A percentile compares a stretch with the other conserved stretches of the same genome.
These are phyloP conservation scores for Nothoprocta pentlandii DNA, from an alignment of 2,113 vertebrate species.

Conservation along the genomic window DNA sequence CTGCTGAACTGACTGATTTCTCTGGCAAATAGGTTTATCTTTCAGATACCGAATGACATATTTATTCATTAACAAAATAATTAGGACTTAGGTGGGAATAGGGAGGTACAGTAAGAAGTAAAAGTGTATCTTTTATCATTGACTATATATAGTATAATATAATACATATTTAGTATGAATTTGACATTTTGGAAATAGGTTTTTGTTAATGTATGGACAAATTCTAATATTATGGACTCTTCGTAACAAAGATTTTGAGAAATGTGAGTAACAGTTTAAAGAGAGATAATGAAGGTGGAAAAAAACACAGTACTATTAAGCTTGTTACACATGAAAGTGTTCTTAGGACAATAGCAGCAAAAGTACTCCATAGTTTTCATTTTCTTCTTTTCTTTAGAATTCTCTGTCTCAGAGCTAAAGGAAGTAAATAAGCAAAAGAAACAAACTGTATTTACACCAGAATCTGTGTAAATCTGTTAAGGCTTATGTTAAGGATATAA, in stretches of 20 bases:
- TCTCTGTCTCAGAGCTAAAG: background rate
- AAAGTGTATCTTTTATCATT: slow-evolving; percentile 35
- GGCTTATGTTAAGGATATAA: background rate
- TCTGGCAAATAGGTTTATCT: slow-evolving; percentile 44
- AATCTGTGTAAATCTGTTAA: background rate
- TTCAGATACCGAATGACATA: slow-evolving; percentile 27
- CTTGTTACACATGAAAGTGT: background rate
- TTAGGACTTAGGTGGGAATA: slow-evolving; percentile 28
- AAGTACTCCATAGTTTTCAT: background rate
- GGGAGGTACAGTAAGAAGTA: slow-evolving; percentile 22
- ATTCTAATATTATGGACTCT: background rate
- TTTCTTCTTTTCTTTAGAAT: slow-evolving; percentile 5
- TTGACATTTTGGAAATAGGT: background rate
- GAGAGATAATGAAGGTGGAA: background rate
- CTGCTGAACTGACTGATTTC: slow-evolving; percentile 46
- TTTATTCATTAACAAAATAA: slow-evolving; percentile 59
- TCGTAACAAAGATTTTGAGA: background rate
- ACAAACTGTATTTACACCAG: background rate
- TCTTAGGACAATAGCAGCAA: background rate
- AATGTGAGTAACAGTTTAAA: background rate
- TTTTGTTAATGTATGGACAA: background rate
- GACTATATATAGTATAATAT: background rate
- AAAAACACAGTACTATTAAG: background rate
- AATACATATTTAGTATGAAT: slow-evolving; percentile 1
- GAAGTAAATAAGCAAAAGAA: background rate